A percentile compares a stretch with the other conserved stretches of the same genome.
These are phyloP conservation scores for Thyatira batis DNA, from an alignment of 2,888 invertebrate species.

Conservation along the genomic window DNA sequence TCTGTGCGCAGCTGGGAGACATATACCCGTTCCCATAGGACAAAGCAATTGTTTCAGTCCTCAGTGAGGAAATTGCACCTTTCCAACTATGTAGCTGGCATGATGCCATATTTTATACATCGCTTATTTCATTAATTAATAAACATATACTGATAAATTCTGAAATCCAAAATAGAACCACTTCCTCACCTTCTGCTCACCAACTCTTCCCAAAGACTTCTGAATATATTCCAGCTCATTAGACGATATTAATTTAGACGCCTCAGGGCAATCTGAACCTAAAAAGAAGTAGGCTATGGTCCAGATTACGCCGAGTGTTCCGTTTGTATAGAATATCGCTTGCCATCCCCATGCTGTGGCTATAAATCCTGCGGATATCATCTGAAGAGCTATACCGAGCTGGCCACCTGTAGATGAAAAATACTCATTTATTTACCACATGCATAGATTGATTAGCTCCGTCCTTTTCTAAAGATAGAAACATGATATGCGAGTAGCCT, in stretches of 20 bases:
- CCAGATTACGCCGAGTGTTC: conserved; percentile 84
- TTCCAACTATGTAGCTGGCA: not conserved
- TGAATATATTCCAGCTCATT: conserved; percentile 88
- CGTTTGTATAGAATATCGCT: conserved; percentile 89
- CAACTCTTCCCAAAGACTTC: conserved; percentile 66
- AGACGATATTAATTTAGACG: conserved; percentile 81
- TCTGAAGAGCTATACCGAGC: conserved; percentile 89
- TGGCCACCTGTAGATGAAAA: conserved; percentile 82
- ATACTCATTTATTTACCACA: not conserved
- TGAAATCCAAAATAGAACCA: too few species aligned
- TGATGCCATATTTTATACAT: not conserved
- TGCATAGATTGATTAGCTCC: not conserved
- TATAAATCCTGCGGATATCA: conserved; percentile 87
- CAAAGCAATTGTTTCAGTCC: not conserved
- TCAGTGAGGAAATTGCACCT: not conserved
- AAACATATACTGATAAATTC: too few species aligned
- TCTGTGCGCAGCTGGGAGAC: not conserved
- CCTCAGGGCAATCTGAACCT: conserved; percentile 86
- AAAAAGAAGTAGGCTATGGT: conserved; percentile 81
- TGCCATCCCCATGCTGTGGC: conserved; percentile 88
- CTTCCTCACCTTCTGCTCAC: conserved; percentile 64
- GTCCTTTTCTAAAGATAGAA: not conserved
- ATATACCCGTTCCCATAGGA: not conserved
- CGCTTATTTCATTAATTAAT: too few species aligned
- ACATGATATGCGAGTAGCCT: not conserved